Evolutionary conservation across 2,113 vertebrate species (phyloP).

Genomic region (rabbit (Oryctolagus cuniculus)): DNA sequence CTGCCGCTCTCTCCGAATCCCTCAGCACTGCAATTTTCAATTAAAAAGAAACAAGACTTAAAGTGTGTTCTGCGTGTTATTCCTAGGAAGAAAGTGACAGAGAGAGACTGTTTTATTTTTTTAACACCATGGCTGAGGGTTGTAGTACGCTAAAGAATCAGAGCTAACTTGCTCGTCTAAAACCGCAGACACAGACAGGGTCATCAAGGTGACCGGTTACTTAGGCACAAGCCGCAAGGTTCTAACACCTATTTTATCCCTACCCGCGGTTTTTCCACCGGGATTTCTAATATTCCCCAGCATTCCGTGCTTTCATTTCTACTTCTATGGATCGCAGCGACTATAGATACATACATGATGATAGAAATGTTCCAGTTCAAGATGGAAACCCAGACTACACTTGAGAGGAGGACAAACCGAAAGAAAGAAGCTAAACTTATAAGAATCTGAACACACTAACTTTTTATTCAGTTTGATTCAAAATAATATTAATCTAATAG

Average conservation of each 20-base stretch:
- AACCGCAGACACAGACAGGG: background rate
- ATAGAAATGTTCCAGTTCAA: constrained; percentile 26
- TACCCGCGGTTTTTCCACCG: background rate
- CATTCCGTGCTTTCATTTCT: constrained; percentile 16
- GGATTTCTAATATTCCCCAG: constrained; percentile 40
- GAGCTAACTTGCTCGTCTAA: constrained; percentile 74
- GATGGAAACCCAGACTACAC: constrained; percentile 65
- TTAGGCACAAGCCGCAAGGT: background rate
- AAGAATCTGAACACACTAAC: constrained; percentile 81
- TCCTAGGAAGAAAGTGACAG: constrained; percentile 80
- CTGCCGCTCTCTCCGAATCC: constrained; percentile 66
- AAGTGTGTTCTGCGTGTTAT: constrained; percentile 75
- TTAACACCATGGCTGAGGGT: constrained; percentile 52
- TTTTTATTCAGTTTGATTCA: constrained; percentile 83
- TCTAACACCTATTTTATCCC: constrained; percentile 31
- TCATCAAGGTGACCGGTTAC: constrained; percentile 41
- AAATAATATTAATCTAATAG: constrained; percentile 82
- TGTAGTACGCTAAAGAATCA: constrained; percentile 52
- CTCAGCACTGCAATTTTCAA: constrained; percentile 76
- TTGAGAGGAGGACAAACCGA: constrained; percentile 66
- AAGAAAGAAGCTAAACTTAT: constrained; percentile 83
- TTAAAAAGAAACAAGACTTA: constrained; percentile 80
- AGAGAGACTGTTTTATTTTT: constrained; percentile 79
- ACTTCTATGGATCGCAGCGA: constrained; percentile 9
- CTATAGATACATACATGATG: constrained; percentile 33